phyloP scores from a whole-genome alignment of 1,140 invertebrate genomes.

The Halictus rubicundus region DNA sequence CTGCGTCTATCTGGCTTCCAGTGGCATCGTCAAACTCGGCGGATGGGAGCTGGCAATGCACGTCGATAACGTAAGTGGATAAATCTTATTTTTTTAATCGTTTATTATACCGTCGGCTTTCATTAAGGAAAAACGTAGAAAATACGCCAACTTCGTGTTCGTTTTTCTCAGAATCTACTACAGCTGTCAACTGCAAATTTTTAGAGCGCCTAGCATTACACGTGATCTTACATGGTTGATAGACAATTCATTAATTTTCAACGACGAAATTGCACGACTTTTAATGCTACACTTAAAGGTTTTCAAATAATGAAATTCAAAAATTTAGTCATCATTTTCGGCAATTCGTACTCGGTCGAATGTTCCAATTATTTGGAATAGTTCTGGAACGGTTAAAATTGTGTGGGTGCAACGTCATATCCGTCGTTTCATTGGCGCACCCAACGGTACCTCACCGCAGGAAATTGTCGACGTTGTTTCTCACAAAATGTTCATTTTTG shows the following conservation, averaged over 20 bases:
- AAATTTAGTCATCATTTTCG: no score
- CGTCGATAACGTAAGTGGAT: slow-evolving; percentile 59
- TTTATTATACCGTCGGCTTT: no score
- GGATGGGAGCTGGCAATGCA: slow-evolving; percentile 71
- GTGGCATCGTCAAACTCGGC: slow-evolving; percentile 67
- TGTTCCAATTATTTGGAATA: not conserved
- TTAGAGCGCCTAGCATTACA: no score
- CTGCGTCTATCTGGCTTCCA: slow-evolving; percentile 68
- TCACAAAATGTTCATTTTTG: slow-evolving; percentile 60
- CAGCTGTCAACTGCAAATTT: no score
- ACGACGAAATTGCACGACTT: no score
- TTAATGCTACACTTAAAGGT: no score
- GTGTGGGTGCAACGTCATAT: slow-evolving; percentile 46
- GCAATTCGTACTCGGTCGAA: not conserved
- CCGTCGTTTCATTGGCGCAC: slow-evolving; percentile 50
- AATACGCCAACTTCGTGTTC: no score
- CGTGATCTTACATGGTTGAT: no score
- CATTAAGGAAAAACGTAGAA: no score
- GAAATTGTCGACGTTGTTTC: slow-evolving; percentile 56
- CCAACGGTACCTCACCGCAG: slow-evolving; percentile 52
- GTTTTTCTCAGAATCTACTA: no score
- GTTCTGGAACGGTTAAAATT: slow-evolving; percentile 12
- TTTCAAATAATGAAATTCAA: no score
- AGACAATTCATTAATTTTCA: no score
- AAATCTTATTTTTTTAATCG: not conserved